Conservation (phyloP, 2,888 invertebrate species). For the Agrotis puta region DNA sequence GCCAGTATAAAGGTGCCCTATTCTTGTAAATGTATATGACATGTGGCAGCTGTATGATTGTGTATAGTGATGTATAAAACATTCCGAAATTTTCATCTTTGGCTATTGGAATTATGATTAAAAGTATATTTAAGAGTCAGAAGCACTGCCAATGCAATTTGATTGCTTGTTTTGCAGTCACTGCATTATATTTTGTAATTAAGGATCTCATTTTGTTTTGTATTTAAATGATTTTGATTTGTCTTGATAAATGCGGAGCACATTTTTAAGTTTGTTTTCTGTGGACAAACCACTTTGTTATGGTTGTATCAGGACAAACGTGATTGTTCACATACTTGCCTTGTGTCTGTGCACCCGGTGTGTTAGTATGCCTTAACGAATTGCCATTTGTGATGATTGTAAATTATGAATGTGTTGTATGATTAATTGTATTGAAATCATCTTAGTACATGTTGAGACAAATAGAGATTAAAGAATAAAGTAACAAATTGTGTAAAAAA, state of each 20-base stretch:
- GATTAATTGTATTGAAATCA: constrained; percentile 79
- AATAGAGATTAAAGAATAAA: constrained; percentile 85
- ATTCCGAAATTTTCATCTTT: constrained; percentile 66
- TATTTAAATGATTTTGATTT: constrained; percentile 53
- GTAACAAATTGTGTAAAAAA: constrained; percentile 86
- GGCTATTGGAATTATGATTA: constrained; percentile 58
- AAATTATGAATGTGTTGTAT: constrained; percentile 81
- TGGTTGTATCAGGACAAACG: constrained; percentile 58
- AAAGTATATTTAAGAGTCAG: constrained; percentile 56
- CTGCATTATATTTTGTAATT: constrained; percentile 66
- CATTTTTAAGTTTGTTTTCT: constrained; percentile 40
- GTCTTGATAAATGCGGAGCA: constrained; percentile 55
- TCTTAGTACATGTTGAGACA: constrained; percentile 87
- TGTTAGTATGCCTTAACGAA: constrained; percentile 84
- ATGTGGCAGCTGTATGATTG: constrained; percentile 49
- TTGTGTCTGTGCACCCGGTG: constrained; percentile 67
- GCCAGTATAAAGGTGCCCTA: constrained; percentile 39
- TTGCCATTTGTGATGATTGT: constrained; percentile 87
- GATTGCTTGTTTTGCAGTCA: constrained; percentile 67
- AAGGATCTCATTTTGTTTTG: constrained; percentile 70
- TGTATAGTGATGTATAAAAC: constrained; percentile 56
- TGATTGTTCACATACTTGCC: constrained; percentile 72
- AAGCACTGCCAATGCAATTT: constrained; percentile 70
- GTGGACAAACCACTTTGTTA: constrained; percentile 45
- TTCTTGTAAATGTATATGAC: constrained; percentile 36